These are phyloP conservation scores for Lacanobia wlatinum DNA, from an alignment of 2,888 invertebrate species.

Conservation along the genomic window DNA sequence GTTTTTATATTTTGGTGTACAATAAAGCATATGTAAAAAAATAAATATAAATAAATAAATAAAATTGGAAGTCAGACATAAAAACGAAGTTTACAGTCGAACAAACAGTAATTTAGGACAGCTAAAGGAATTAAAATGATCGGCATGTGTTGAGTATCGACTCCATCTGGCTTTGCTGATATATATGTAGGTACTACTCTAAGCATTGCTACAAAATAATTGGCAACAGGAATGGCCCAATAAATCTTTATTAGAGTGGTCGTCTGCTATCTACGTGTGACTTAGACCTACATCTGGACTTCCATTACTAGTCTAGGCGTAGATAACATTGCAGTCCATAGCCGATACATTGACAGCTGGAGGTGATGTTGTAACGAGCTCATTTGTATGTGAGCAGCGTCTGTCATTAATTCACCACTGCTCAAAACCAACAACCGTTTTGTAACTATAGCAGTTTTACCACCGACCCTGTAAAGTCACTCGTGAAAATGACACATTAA, in stretches of 20 bases:
- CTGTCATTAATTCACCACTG: slow-evolving; percentile 34
- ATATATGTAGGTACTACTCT: background rate
- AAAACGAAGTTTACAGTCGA: background rate
- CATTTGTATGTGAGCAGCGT: slow-evolving; percentile 48
- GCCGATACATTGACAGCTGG: slow-evolving; percentile 55
- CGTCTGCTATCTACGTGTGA: slow-evolving; percentile 29
- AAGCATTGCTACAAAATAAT: background rate
- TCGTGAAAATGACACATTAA: slow-evolving; percentile 35
- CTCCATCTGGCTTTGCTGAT: background rate
- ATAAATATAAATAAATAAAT: no score
- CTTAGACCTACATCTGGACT: slow-evolving; percentile 51
- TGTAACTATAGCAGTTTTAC: slow-evolving; percentile 34
- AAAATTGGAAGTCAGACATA: no score
- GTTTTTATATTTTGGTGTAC: no score
- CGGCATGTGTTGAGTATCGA: background rate
- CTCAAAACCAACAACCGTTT: slow-evolving; percentile 44
- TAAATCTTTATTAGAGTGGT: background rate
- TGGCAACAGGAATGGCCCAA: background rate
- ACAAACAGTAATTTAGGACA: background rate
- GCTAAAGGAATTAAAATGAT: no score
- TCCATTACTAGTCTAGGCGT: slow-evolving; percentile 59
- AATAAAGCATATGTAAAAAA: no score
- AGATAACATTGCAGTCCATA: slow-evolving; percentile 53
- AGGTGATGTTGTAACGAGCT: slow-evolving; percentile 52
- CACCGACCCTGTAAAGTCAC: slow-evolving; percentile 24